Conservation (phyloP, 2,113 vertebrate species). For the Rutilus rutilus region DNA sequence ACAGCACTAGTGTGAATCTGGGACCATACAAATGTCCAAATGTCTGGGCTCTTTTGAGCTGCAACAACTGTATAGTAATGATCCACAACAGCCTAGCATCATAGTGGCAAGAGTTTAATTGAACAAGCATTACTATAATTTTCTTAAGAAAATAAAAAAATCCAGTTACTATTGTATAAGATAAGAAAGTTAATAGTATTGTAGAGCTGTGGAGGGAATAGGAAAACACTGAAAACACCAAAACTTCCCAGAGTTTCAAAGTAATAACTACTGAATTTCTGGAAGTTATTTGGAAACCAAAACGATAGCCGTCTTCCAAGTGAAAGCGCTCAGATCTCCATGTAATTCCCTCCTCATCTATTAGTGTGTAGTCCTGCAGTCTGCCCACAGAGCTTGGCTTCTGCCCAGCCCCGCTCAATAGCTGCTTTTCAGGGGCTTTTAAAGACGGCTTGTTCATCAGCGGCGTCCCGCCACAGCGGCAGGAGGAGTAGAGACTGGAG, state of each 20-base stretch:
- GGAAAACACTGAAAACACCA: neutral
- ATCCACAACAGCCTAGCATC: neutral
- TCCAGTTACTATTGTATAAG: neutral
- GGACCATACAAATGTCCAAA: neutral
- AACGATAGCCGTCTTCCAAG: constrained; percentile 7
- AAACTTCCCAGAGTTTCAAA: neutral
- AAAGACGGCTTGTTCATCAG: constrained; percentile 33
- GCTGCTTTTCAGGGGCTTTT: constrained; percentile 38
- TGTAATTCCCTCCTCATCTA: constrained; percentile 34
- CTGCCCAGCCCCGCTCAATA: constrained; percentile 29
- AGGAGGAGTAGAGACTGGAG: neutral
- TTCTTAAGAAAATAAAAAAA: neutral
- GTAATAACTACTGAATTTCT: neutral
- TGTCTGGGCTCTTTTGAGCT: neutral
- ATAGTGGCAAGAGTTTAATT: neutral
- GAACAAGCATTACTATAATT: neutral
- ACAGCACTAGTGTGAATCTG: neutral
- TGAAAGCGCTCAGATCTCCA: neutral
- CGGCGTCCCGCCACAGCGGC: constrained; percentile 11
- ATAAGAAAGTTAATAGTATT: neutral
- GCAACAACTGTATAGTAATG: neutral
- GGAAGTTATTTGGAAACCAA: constrained; percentile 24
- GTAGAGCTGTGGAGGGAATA: neutral
- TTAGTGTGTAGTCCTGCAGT: constrained; percentile 48
- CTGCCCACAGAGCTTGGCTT: constrained; percentile 42